A percentile compares a stretch with the other conserved stretches of the same genome.
Evolutionary conservation across 2,888 invertebrate genomes (phyloP).

Genomic region (Halictus ligatus): DNA sequence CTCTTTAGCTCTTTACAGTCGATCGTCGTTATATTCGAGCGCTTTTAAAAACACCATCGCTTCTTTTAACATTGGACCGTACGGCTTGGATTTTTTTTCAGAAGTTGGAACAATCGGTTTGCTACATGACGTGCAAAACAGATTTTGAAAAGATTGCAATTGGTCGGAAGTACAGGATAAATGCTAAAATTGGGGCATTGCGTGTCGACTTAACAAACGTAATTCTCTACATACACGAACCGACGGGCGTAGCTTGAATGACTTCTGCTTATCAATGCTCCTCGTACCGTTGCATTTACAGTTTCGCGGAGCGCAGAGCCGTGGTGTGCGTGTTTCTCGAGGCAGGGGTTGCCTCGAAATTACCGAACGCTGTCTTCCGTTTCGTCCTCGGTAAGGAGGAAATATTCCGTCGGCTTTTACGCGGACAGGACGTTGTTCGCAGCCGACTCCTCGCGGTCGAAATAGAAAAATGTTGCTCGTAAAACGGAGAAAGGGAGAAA

Average conservation of each 20-base stretch:
- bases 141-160: no score
- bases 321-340: neutral
- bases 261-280: neutral
- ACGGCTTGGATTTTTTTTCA: no score
- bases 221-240: no score
- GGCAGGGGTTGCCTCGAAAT: neutral
- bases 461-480: constrained; percentile 41
- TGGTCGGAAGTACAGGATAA: no score
- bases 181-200: no score
- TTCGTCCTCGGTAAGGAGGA: constrained; percentile 8
- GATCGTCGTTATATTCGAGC: neutral
- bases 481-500: constrained; percentile 1
- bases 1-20: neutral
- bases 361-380: neutral
- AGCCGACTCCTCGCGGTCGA: constrained; percentile 1
- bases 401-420: constrained; percentile 22
- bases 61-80: neutral
- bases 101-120: no score
- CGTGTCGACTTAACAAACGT: no score
- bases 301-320: neutral
- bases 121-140: no score
- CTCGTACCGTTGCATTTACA: neutral
- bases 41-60: neutral
- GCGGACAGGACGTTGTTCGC: constrained; percentile 1
- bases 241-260: neutral